A percentile compares a stretch with the other conserved stretches of the same genome.
Conservation (phyloP, 2,113 vertebrate species). For the Sylvietta virens region DNA sequence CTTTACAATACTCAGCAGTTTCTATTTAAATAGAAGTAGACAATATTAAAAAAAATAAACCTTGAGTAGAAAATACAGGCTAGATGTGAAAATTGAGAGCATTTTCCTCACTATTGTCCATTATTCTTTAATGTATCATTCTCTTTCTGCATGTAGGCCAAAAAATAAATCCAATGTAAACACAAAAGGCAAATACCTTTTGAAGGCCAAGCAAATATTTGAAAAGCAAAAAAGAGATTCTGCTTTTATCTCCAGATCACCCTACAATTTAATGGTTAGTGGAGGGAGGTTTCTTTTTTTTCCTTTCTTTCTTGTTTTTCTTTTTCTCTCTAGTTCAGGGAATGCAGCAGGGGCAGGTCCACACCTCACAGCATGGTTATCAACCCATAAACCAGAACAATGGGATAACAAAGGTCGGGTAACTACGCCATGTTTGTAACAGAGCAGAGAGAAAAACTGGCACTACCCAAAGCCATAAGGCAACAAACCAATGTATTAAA, state of each 20-base stretch:
- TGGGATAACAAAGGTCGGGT: slow-evolving; percentile 70
- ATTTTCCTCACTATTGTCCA: slow-evolving; percentile 49
- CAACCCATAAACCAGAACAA: slow-evolving; percentile 78
- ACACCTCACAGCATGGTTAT: slow-evolving; percentile 77
- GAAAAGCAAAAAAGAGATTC: slow-evolving; percentile 75
- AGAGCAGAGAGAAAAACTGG: not conserved
- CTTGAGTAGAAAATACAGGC: not conserved
- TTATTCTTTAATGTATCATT: slow-evolving; percentile 69
- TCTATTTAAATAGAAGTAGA: slow-evolving; percentile 43
- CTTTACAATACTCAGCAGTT: slow-evolving; percentile 22
- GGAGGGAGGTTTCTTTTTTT: not conserved
- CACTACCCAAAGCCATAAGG: not conserved
- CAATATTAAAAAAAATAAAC: slow-evolving; percentile 10
- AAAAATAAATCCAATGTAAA: slow-evolving; percentile 79
- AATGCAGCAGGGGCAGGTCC: slow-evolving; percentile 70
- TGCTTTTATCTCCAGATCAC: slow-evolving; percentile 57
- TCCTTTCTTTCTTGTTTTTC: not conserved
- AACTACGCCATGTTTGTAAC: slow-evolving; percentile 52
- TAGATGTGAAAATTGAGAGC: slow-evolving; percentile 39
- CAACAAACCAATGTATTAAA: not conserved
- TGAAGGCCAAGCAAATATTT: slow-evolving; percentile 90
- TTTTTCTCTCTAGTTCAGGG: slow-evolving; percentile 44
- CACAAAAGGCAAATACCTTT: slow-evolving; percentile 80
- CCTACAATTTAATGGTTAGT: slow-evolving; percentile 47
- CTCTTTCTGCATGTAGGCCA: slow-evolving; percentile 61